Percentiles rank a stretch among this genome's conserved stretches.
These are phyloP conservation scores for Volucella bombylans DNA, from an alignment of 2,888 invertebrate genomes.

Conservation along the genomic window DNA sequence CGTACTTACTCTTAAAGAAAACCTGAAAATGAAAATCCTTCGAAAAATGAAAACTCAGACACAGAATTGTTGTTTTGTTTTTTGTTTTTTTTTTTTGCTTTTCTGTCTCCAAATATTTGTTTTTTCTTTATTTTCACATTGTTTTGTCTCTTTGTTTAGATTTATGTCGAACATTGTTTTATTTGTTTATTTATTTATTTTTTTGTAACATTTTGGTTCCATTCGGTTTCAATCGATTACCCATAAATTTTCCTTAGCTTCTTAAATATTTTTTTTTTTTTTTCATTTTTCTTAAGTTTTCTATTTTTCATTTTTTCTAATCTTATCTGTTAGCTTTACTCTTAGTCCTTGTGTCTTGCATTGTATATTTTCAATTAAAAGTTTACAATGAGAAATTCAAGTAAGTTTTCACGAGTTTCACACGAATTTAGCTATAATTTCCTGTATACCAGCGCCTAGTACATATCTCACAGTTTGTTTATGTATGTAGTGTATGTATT, in stretches of 20 bases:
- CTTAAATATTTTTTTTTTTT: constrained; percentile 34
- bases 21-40: neutral
- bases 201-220: constrained; percentile 41
- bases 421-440: constrained; percentile 50
- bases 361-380: constrained; percentile 68
- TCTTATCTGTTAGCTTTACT: neutral
- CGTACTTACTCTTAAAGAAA: neutral
- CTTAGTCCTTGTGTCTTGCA: constrained; percentile 47
- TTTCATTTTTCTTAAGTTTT: constrained; percentile 13
- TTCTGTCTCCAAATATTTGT: constrained; percentile 67
- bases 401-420: constrained; percentile 36
- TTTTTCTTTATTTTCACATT: constrained; percentile 53
- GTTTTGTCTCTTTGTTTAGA: constrained; percentile 36
- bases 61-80: constrained; percentile 23
- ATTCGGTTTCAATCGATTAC: constrained; percentile 53
- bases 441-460: constrained; percentile 36
- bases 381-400: constrained; percentile 63
- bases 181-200: constrained; percentile 6
- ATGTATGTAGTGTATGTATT: neutral
- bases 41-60: constrained; percentile 9
- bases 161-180: constrained; percentile 45
- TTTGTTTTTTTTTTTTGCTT: constrained; percentile 64
- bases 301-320: constrained; percentile 10
- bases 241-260: constrained; percentile 51
- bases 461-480: constrained; percentile 7